Base-by-base conservation (phyloP, 2,797 vertebrate genomes). In the Thaleichthys pacificus region DNA sequence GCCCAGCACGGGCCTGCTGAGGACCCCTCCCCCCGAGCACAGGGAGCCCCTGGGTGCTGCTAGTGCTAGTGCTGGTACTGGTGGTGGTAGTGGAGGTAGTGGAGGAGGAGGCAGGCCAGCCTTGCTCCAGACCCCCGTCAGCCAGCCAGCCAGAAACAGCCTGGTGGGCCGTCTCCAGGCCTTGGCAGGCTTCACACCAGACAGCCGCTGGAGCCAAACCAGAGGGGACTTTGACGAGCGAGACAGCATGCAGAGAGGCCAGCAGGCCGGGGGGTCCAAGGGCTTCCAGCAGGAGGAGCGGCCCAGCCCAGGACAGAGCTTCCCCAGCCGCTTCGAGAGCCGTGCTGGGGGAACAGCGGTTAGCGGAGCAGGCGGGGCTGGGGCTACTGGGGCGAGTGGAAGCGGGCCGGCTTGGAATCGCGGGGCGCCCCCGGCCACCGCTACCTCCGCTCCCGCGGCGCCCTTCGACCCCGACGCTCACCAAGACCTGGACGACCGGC, bases 211-310 rank as follows among this genome's bases (percentile, higher is more conserved):
- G 98, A 96, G 94, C 69, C 96, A 95, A 73, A 91, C 93, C 30
- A 93, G 96, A 86, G 96, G 96, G 82, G 98, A 99, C 93, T 97
- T 97, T 87, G 98, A 99, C 81, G 98, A 99, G 80, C 92, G 97
- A 70, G 96, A 97, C 73, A 89, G 94, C 72, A 93, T 94, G 77
- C 74, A 86, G 70, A 88, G 80, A 24, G 83, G 80, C 6, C 71
- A 78, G 0, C 87, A 83, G 66, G 91, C 92, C 72, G 91, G 90
- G 35, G 93, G 91, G 30, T 92, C 94, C 11, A 97, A 97, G 88
- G 91, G 93, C 80, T 96, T 97, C 85, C 96, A 95, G 77, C 51
- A 56, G 51, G 97, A 99, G 72, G 95, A 96, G 61, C 93, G 95
- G 68, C 91, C 95, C 42, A 87, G 94, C 63, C 89, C 93, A 0